Evolutionary conservation across 92 coral and sea anemone species (phyloP).

Genomic region (Zoanthus sociatus): DNA sequence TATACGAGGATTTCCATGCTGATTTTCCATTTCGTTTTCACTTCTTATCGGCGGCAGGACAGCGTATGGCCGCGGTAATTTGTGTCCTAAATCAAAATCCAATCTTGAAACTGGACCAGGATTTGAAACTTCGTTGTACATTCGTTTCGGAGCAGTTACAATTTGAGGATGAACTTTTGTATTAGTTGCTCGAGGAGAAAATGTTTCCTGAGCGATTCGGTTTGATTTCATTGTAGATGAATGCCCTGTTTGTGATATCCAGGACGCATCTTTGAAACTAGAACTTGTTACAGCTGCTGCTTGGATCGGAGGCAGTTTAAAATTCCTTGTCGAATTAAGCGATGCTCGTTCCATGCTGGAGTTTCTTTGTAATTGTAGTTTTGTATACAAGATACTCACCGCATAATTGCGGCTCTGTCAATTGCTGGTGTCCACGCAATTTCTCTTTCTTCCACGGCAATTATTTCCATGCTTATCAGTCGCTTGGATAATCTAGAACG

Average conservation of each 20-base stretch:
- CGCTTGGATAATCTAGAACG: slow-evolving; percentile 9
- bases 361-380: not conserved
- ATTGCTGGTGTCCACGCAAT: not conserved
- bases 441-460: not conserved
- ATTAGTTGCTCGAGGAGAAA: slow-evolving; percentile 12
- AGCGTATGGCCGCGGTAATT: slow-evolving; percentile 77
- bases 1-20: not conserved
- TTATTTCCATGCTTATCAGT: slow-evolving; percentile 21
- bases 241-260: slow-evolving; percentile 20
- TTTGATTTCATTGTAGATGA: slow-evolving; percentile 17
- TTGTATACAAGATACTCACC: not conserved
- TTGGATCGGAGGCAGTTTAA: slow-evolving; percentile 90
- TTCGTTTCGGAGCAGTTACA: slow-evolving; percentile 12
- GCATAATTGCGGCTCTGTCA: not conserved
- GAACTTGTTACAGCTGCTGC: slow-evolving; percentile 72
- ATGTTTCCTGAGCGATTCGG: slow-evolving; percentile 15
- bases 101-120: not conserved
- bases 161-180: slow-evolving; percentile 1
- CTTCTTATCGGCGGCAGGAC: slow-evolving; percentile 86
- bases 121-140: slow-evolving; percentile 9
- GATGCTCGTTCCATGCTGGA: slow-evolving; percentile 35
- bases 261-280: slow-evolving; percentile 56
- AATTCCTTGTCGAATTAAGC: slow-evolving; percentile 68
- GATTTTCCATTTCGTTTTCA: slow-evolving; percentile 7
- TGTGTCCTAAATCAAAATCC: slow-evolving; percentile 62